Evolutionary conservation across 1,140 invertebrate species (phyloP), one percentile per base, ranked within the genome.

Genomic region (Heliconius eleuchia): DNA sequence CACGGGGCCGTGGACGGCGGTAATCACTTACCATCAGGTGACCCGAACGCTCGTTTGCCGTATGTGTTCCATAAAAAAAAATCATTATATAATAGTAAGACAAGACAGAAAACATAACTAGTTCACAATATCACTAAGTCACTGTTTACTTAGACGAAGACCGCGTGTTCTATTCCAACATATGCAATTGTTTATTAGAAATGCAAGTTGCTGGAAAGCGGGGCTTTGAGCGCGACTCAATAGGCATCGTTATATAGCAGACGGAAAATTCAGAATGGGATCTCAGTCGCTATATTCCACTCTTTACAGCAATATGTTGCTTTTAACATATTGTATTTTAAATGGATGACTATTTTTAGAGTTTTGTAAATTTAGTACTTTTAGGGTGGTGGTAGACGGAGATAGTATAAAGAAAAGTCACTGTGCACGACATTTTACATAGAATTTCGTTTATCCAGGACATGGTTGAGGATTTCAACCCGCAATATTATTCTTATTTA

Each of bases 261-360:
- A 66, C 27, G 60, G 60, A 66, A 66, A 66, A 66, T 66, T 30
- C 60, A 66, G 13, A 66, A 66, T 66, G 11, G 60, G 11, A 16
- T 30, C 60, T 66, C 60, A 66, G 27, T 30, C 60, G 60, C 27
- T 30, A 66, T 66, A 66, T 3, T 66, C 27, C 6, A 30, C 60
- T 66, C 27, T 30, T 66, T 30, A 66, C 11, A 66, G 23, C 23
- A 27, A 66, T 66, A 66, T 66, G 23, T 66, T 66, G 23, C 23
- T 66, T 66, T 66, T 66, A 66, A 23, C 11, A 30, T 66, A 66
- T 66, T 66, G 60, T 66, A 30, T 30, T 30, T 66, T 13, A 66
- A 66, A 66, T 66, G 60, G 60, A 66, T 30, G 60, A 60, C 13
- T 66, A 66, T 66, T 66, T 66, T 66, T 66, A 66, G 55, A 57